phyloP scores from a whole-genome alignment of 2,888 invertebrate species.

The Miltochrista miniata region DNA sequence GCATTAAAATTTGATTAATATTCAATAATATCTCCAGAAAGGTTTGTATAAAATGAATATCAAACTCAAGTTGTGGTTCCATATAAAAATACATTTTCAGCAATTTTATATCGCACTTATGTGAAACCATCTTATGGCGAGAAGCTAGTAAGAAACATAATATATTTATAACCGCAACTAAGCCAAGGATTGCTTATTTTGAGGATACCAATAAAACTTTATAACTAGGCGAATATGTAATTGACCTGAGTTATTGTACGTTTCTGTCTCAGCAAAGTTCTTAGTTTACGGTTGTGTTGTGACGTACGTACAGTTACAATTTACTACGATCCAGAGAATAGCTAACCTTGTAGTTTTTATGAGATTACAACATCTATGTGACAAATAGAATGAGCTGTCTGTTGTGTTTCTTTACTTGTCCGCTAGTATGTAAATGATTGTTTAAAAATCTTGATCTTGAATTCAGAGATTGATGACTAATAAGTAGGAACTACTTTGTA shows the following conservation, averaged over 20 bases:
- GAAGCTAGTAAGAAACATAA: too few relatives aligned
- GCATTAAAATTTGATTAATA: too few relatives aligned
- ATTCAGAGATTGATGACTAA: too few relatives aligned
- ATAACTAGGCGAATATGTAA: slow-evolving; percentile 4
- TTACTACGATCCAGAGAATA: slow-evolving; percentile 4
- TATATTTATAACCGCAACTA: not conserved
- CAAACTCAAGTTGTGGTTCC: too few relatives aligned
- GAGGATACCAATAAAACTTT: slow-evolving; percentile 2
- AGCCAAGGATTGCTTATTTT: slow-evolving; percentile 6
- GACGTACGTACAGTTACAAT: not conserved
- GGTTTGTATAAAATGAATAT: too few relatives aligned
- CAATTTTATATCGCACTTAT: too few relatives aligned
- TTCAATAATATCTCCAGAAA: too few relatives aligned
- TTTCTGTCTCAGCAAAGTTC: not conserved
- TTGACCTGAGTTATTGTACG: slow-evolving; percentile 1
- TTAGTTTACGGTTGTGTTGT: slow-evolving; percentile 1
- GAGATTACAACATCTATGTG: slow-evolving; percentile 8
- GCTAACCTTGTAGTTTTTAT: slow-evolving; percentile 7
- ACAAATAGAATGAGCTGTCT: slow-evolving; percentile 2
- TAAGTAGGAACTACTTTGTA: too few relatives aligned
- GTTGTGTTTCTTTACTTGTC: not conserved
- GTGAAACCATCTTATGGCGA: too few relatives aligned
- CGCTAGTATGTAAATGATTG: too few relatives aligned
- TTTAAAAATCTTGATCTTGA: too few relatives aligned
- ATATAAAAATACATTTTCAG: too few relatives aligned